phyloP scores from a whole-genome alignment of 2,888 invertebrate genomes.

The Trissolcus brochymenae region DNA sequence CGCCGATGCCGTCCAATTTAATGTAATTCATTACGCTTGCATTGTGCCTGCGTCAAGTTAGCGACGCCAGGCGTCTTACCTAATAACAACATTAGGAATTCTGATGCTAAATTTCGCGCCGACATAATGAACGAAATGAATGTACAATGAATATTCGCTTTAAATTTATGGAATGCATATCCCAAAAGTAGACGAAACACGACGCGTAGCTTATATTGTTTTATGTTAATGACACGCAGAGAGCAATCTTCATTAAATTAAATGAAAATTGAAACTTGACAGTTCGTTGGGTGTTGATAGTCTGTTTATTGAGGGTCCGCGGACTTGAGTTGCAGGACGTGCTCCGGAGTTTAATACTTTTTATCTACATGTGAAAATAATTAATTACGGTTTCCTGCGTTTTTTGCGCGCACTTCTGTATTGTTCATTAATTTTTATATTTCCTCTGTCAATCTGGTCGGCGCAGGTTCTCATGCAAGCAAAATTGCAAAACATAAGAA shows the following conservation, averaged over 20 bases:
- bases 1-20: slow-evolving; percentile 61
- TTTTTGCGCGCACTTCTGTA: slow-evolving; percentile 11
- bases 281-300: slow-evolving; percentile 33
- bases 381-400: slow-evolving; percentile 38
- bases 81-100: slow-evolving; percentile 59
- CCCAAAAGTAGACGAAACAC: slow-evolving; percentile 11
- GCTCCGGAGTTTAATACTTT: slow-evolving; percentile 3
- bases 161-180: slow-evolving; percentile 34
- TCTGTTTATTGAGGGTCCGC: slow-evolving; percentile 17
- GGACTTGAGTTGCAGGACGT: too few species aligned
- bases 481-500: slow-evolving; percentile 15
- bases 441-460: slow-evolving; percentile 33
- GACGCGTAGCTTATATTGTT: background rate
- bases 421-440: slow-evolving; percentile 53
- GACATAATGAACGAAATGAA: slow-evolving; percentile 45
- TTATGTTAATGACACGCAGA: slow-evolving; percentile 8
- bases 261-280: slow-evolving; percentile 22
- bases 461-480: slow-evolving; percentile 21
- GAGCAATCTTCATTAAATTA: slow-evolving; percentile 14
- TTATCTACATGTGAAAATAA: slow-evolving; percentile 42
- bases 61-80: slow-evolving; percentile 64
- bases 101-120: slow-evolving; percentile 41
- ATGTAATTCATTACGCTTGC: slow-evolving; percentile 69
- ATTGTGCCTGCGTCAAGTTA: slow-evolving; percentile 68
- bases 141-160: slow-evolving; percentile 29